Percentiles rank a stretch among this genome's conserved stretches.
These are phyloP conservation scores for Bugula neritina DNA, from an alignment of 2,888 invertebrate genomes.

Conservation along the genomic window DNA sequence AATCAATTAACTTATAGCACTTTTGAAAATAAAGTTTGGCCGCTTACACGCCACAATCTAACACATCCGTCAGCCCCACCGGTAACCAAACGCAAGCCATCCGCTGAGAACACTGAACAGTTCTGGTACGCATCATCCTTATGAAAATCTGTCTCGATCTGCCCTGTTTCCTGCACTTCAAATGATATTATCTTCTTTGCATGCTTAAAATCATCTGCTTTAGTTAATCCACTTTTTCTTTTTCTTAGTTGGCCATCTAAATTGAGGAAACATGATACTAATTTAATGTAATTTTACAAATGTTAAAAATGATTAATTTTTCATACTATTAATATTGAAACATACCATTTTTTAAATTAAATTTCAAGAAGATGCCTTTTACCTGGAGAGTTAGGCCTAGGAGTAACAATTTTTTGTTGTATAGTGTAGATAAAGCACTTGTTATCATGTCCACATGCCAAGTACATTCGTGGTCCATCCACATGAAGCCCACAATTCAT, in stretches of 20 bases:
- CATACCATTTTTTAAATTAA: too few relatives aligned
- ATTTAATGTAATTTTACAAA: too few relatives aligned
- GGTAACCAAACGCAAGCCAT: constrained; percentile 76
- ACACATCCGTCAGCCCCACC: constrained; percentile 84
- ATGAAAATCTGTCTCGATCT: constrained; percentile 50
- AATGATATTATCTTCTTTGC: constrained; percentile 46
- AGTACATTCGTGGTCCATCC: constrained; percentile 64
- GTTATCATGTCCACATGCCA: constrained; percentile 86
- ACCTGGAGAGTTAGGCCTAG: constrained; percentile 29
- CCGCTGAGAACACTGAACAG: constrained; percentile 72
- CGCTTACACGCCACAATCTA: constrained; percentile 69
- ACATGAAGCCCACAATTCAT: constrained; percentile 81
- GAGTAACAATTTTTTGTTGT: constrained; percentile 45
- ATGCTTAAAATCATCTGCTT: constrained; percentile 31
- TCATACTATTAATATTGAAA: too few relatives aligned
- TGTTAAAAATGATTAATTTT: too few relatives aligned
- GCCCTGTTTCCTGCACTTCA: constrained; percentile 45
- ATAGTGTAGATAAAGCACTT: constrained; percentile 56
- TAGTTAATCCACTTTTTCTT: constrained; percentile 33
- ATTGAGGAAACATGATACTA: too few relatives aligned
- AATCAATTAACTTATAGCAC: too few relatives aligned
- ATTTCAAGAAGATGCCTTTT: too few relatives aligned
- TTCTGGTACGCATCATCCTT: constrained; percentile 76
- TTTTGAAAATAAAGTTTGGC: too few relatives aligned
- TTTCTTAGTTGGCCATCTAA: constrained; percentile 30